Conservation (phyloP, 2,113 vertebrate species). For the Rhabdornis inornatus region DNA sequence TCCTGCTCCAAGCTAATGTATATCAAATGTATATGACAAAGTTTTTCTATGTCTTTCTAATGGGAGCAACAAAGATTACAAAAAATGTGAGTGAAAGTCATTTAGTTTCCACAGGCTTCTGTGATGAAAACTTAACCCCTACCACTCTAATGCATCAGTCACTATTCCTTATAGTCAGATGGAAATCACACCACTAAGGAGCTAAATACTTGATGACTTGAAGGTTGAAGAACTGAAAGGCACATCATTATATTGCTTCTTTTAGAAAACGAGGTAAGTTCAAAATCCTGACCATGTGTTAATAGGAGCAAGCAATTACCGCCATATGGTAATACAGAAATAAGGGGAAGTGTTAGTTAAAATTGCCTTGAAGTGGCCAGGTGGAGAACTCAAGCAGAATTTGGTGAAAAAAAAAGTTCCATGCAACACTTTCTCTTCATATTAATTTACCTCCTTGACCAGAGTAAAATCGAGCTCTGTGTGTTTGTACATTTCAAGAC, state of each 20-base stretch:
- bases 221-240: background rate
- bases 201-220: background rate
- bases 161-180: background rate
- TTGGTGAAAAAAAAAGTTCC: background rate
- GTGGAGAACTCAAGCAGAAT: background rate
- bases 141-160: background rate
- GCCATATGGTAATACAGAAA: background rate
- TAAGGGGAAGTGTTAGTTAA: background rate
- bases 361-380: background rate
- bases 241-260: accelerated
- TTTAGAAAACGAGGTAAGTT: background rate
- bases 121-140: background rate
- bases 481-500: background rate
- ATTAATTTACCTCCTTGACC: background rate
- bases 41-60: background rate
- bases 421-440: background rate
- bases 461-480: background rate
- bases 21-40: background rate
- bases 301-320: background rate
- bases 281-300: background rate
- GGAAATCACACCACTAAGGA: background rate
- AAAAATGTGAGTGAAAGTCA: background rate
- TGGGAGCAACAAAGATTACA: background rate
- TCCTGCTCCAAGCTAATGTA: background rate
- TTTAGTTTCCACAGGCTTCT: background rate